Conservation (phyloP, 1,140 invertebrate species). For the Ips nitidus region DNA sequence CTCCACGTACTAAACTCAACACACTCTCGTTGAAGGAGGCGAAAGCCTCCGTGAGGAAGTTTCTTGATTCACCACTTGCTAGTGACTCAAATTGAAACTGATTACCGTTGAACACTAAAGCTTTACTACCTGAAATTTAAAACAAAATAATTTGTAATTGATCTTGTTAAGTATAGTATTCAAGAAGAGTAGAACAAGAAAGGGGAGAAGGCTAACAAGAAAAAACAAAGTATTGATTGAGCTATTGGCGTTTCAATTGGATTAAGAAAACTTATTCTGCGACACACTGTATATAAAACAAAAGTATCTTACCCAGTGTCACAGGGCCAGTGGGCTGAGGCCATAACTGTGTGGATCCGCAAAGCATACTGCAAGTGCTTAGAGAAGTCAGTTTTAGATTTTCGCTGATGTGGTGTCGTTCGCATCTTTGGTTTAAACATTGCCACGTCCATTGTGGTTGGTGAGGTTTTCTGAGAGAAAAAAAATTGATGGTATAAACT, state of each 20-base stretch:
- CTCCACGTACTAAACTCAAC: slow-evolving; percentile 49
- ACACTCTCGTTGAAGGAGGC: slow-evolving; percentile 54
- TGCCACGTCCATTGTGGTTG: slow-evolving; percentile 58
- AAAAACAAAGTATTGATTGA: no score
- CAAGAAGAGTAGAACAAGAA: not conserved
- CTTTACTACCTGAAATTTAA: slow-evolving; percentile 42
- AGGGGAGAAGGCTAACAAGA: no score
- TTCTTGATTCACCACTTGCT: slow-evolving; percentile 33
- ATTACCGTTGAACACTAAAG: slow-evolving; percentile 51
- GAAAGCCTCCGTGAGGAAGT: slow-evolving; percentile 55
- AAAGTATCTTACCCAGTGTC: slow-evolving; percentile 49
- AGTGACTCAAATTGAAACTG: slow-evolving; percentile 54
- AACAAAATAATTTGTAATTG: not conserved
- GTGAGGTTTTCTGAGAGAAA: slow-evolving; percentile 38
- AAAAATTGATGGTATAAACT: not conserved
- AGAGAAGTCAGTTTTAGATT: slow-evolving; percentile 49
- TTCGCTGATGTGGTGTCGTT: slow-evolving; percentile 46
- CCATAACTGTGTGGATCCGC: slow-evolving; percentile 58
- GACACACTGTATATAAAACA: no score
- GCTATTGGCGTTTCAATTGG: no score
- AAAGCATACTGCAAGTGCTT: slow-evolving; percentile 57
- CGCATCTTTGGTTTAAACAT: slow-evolving; percentile 57
- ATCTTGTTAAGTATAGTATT: not conserved
- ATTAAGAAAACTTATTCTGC: no score
- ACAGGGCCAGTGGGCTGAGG: slow-evolving; percentile 57